A percentile compares a stretch with the other conserved stretches of the same genome.
These are phyloP conservation scores for Cecidostiba fungosa DNA, from an alignment of 2,888 invertebrate species.

Conservation along the genomic window DNA sequence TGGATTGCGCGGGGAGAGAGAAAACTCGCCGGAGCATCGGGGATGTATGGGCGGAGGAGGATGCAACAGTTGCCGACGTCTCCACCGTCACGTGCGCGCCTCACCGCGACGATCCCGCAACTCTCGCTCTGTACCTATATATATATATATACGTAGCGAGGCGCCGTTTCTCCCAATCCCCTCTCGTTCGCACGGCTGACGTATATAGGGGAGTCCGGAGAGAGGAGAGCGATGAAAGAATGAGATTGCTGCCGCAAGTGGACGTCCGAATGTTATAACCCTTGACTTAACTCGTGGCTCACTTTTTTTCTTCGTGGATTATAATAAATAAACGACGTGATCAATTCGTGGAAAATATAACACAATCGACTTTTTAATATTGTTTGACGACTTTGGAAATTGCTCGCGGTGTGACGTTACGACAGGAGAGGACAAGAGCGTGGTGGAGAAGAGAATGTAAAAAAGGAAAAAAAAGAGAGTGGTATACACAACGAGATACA, in stretches of 20 bases:
- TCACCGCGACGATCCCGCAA: slow-evolving; percentile 21
- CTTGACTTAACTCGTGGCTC: not conserved
- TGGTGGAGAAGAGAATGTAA: not conserved
- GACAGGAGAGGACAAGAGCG: not conserved
- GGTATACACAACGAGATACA: not conserved
- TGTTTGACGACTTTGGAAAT: not conserved
- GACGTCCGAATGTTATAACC: slow-evolving; percentile 4
- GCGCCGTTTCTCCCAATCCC: not conserved
- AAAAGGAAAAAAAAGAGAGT: not conserved
- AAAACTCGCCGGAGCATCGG: not conserved
- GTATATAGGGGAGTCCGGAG: too few species aligned
- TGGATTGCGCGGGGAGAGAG: slow-evolving; percentile 56
- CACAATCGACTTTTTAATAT: too few species aligned
- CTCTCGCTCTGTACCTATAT: not conserved
- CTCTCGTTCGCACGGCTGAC: not conserved
- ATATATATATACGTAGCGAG: not conserved
- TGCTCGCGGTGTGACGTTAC: not conserved
- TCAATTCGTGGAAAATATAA: too few species aligned
- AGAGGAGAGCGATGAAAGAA: slow-evolving; percentile 16
- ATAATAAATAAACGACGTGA: too few species aligned
- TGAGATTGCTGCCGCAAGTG: not conserved
- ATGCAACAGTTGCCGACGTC: slow-evolving; percentile 67
- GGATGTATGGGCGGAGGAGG: slow-evolving; percentile 53
- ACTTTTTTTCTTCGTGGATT: not conserved
- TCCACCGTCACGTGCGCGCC: slow-evolving; percentile 53